These are phyloP conservation scores for Hydrochoerus hydrochaeris DNA, from an alignment of 2,113 vertebrate species.

Conservation along the genomic window DNA sequence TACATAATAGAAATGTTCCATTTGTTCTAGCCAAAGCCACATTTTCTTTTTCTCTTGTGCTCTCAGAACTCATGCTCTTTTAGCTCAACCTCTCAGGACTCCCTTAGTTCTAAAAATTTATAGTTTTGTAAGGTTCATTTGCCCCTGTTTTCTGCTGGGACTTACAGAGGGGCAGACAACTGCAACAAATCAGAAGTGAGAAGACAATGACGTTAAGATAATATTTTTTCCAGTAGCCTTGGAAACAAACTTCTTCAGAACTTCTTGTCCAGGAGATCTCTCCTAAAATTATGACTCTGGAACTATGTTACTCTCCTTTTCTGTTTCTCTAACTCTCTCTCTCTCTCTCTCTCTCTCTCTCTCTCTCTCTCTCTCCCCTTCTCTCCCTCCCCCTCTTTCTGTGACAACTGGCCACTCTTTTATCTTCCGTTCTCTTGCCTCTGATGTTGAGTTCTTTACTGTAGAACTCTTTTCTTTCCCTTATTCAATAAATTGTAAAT, in stretches of 20 bases:
- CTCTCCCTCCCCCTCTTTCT: background rate
- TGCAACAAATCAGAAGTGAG: background rate
- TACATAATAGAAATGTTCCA: background rate
- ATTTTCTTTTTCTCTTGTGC: background rate
- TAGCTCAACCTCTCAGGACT: background rate
- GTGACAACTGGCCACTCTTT: background rate
- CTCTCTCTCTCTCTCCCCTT: background rate
- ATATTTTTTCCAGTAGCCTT: background rate
- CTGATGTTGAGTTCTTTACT: background rate
- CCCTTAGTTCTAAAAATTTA: too few species aligned
- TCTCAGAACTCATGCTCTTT: too few species aligned
- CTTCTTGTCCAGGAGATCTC: background rate
- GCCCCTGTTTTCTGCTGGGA: background rate
- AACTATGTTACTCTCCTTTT: background rate
- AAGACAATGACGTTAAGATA: rapidly evolving
- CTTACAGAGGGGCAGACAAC: background rate
- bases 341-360: background rate
- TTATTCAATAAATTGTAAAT: background rate
- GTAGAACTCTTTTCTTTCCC: background rate
- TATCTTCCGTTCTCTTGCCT: background rate
- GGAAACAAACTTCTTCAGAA: background rate
- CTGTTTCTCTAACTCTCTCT: too few species aligned
- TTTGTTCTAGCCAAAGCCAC: background rate
- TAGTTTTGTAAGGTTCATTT: background rate
- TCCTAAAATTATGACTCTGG: background rate